phyloP scores from a whole-genome alignment of 1,140 invertebrate species.

The Ladona fulva region DNA sequence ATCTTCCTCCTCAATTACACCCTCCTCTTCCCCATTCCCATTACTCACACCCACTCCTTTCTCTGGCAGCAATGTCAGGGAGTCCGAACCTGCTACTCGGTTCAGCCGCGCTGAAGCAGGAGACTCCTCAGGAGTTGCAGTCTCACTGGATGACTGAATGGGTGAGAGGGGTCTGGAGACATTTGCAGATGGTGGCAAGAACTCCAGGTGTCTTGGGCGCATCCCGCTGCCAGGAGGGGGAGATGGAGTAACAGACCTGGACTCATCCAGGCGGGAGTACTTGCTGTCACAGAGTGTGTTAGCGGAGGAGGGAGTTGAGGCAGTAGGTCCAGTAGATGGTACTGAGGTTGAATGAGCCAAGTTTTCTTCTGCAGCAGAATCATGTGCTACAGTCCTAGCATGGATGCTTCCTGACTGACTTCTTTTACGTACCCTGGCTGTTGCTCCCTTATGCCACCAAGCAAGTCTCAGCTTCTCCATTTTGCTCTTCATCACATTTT shows the following conservation, averaged over 20 bases:
- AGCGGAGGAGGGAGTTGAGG: background rate
- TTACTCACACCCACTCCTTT: background rate
- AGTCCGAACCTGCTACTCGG: background rate
- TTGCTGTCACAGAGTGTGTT: constrained; percentile 32
- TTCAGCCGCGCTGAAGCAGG: constrained; percentile 28
- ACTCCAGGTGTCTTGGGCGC: constrained; percentile 32
- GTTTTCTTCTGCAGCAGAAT: background rate
- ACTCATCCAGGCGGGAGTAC: constrained; percentile 59
- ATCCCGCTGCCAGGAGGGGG: constrained; percentile 46
- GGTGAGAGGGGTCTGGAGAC: constrained; percentile 31
- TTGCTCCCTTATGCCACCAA: background rate
- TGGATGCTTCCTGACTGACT: background rate
- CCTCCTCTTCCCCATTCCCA: background rate
- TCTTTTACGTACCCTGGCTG: background rate
- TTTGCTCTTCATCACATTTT: background rate
- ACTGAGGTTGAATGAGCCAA: background rate
- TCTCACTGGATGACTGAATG: constrained; percentile 37
- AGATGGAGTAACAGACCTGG: constrained; percentile 61
- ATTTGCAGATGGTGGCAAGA: constrained; percentile 32
- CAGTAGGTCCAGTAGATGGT: background rate
- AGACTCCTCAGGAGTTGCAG: constrained; percentile 39
- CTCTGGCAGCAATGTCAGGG: background rate
- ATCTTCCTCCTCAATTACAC: background rate
- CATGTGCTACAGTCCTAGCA: background rate
- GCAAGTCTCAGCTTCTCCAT: background rate